Conservation (phyloP, 2,797 vertebrate genomes). For the Haliaeetus albicilla region DNA sequence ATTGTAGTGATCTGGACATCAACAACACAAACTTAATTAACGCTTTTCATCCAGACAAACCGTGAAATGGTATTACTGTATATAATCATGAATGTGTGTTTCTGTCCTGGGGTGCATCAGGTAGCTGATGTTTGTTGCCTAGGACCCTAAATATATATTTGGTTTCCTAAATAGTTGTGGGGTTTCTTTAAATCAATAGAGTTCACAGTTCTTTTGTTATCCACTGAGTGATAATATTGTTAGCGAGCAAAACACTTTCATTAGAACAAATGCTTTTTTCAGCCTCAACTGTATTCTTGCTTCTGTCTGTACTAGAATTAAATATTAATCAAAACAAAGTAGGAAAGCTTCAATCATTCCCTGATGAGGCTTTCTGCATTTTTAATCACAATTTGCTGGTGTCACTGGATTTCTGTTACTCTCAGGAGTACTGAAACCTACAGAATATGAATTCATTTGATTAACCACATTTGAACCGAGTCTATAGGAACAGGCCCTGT, state of each 20-base stretch:
- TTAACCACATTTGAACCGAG: background rate
- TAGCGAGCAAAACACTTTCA: background rate
- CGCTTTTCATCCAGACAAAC: background rate
- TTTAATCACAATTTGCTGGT: background rate
- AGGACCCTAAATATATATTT: background rate
- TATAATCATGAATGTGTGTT: background rate
- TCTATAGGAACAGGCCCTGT: background rate
- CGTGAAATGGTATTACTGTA: background rate
- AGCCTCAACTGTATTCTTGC: background rate
- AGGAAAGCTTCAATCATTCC: background rate
- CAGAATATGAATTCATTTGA: background rate
- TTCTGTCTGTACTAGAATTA: background rate
- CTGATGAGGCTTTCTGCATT: background rate
- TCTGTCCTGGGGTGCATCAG: background rate
- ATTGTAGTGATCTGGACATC: background rate
- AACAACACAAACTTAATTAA: background rate
- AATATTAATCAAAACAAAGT: conserved; percentile 27
- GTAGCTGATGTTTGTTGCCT: background rate
- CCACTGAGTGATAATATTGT: background rate
- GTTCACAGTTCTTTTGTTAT: background rate
- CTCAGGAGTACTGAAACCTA: background rate
- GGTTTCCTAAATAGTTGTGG: background rate
- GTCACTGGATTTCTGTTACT: background rate
- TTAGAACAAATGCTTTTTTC: background rate
- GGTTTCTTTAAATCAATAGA: background rate